Conservation (phyloP, 2,113 vertebrate genomes). For the Ptyas mucosa region DNA sequence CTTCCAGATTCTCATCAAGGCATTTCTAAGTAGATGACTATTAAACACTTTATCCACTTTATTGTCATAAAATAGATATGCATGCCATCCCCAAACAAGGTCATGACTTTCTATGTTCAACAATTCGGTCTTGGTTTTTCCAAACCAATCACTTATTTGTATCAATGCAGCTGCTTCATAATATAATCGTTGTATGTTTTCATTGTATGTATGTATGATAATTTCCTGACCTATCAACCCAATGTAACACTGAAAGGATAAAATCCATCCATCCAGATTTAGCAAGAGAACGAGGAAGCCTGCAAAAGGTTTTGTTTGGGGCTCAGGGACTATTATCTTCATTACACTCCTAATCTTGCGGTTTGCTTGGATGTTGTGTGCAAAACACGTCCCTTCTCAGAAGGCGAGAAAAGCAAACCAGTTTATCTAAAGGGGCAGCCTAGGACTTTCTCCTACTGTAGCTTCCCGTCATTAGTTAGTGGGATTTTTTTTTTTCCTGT, state of each 20-base stretch:
- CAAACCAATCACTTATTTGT: no score
- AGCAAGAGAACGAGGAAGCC: neutral
- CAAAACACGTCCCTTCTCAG: neutral
- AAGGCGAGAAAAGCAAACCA: neutral
- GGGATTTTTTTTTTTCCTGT: neutral
- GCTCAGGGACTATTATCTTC: neutral
- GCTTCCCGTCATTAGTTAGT: constrained; percentile 6
- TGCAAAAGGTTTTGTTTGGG: neutral
- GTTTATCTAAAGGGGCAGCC: neutral
- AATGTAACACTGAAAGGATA: neutral
- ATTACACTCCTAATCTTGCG: constrained; percentile 2
- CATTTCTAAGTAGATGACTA: no score
- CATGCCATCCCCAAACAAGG: no score
- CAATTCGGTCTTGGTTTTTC: no score
- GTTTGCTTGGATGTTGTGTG: neutral
- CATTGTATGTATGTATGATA: no score
- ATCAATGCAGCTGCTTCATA: no score
- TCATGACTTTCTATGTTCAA: no score
- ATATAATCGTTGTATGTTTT: no score
- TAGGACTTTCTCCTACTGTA: constrained; percentile 7
- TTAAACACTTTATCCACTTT: no score
- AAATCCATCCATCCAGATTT: neutral
- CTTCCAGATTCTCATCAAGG: no score
- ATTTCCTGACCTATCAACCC: neutral
- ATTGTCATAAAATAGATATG: no score